These are phyloP conservation scores for Tricholauxania praeusta DNA, from an alignment of 2,888 invertebrate species.

Conservation along the genomic window DNA sequence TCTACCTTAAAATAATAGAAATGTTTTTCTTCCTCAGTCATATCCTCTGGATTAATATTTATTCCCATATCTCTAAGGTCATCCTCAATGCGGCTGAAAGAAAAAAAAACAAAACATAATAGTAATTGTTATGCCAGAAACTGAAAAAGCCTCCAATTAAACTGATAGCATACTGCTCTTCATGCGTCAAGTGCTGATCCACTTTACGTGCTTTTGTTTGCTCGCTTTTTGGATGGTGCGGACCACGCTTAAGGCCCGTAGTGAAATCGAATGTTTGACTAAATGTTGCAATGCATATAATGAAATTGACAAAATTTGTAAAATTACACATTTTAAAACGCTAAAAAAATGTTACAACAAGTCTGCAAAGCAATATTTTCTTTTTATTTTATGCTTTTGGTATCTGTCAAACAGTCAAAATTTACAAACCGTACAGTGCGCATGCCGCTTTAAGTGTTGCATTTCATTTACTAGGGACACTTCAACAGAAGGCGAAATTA, in stretches of 20 bases:
- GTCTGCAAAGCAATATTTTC: neutral
- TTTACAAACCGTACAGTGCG: constrained; percentile 24
- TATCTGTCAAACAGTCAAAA: constrained; percentile 20
- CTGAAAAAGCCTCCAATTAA: too few relatives aligned
- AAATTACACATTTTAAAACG: constrained; percentile 57
- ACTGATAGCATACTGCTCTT: constrained; percentile 74
- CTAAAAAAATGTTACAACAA: neutral
- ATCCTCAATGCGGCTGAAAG: constrained; percentile 81
- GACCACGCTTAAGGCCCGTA: constrained; percentile 70
- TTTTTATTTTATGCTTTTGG: neutral
- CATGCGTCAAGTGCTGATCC: constrained; percentile 80
- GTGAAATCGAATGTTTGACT: constrained; percentile 54
- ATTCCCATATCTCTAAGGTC: constrained; percentile 77
- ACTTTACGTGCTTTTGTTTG: constrained; percentile 72
- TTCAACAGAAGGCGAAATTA: too few relatives aligned
- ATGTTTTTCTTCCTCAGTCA: constrained; percentile 82
- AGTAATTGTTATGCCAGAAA: too few relatives aligned
- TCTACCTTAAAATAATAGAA: constrained; percentile 67
- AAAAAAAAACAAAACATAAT: neutral
- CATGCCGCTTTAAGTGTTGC: constrained; percentile 14
- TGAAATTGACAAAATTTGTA: constrained; percentile 59
- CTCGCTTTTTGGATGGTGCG: constrained; percentile 76
- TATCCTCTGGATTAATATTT: constrained; percentile 73
- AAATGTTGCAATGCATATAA: constrained; percentile 60
- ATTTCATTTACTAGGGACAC: neutral